Evolutionary conservation across 2,888 invertebrate genomes (phyloP), one percentile per base, ranked within the genome.

Genomic region (Cephus spinipes): DNA sequence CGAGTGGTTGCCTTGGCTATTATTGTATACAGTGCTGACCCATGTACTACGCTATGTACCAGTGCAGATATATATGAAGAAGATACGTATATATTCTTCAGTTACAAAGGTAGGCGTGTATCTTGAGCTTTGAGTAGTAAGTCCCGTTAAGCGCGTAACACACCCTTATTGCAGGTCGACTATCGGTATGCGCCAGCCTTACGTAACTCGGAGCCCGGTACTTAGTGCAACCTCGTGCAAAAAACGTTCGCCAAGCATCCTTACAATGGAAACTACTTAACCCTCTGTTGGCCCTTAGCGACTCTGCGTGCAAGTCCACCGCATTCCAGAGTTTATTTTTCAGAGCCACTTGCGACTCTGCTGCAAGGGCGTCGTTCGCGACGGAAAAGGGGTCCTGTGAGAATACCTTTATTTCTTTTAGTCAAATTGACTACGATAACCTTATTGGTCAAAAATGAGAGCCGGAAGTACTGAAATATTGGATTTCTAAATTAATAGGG

Each of bases 191-290:
- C 68, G n/a, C 9, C 34, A 68, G 32, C 40, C 73, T 34, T 23
- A 74, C 69, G 69, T 74, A 77, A 73, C 55, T 55, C 6, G 55
- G 9, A 23, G 55, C 55, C 9, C 9, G 55, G 55, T 55, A 23
- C 55, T 55, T 23, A 23, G 55, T 23, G 55, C 55, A 55, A 23
- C 23, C 55, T 55, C 23, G 71, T 32, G 15, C 71, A 33, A 71
- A 30, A 71, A 71, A 32, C 32, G 71, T 31, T 33, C 32, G 33
- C 23, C 71, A 33, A 33, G 71, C 71, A 71, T 34, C 69, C 68
- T 69, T 40, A 78, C 33, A 36, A 73, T 73, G 76, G 73, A 73
- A 78, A 73, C 73, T 76, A 73, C 76, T 78, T 76, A 76, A 76
- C 73, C 78, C 76, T 78, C 73, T 73, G 71, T 33, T 71, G 71